Evolutionary conservation across 53 echinoderm and acorn worm genomes (phyloP), one percentile per base, ranked within the genome.

Genomic region (Henricia sp.): DNA sequence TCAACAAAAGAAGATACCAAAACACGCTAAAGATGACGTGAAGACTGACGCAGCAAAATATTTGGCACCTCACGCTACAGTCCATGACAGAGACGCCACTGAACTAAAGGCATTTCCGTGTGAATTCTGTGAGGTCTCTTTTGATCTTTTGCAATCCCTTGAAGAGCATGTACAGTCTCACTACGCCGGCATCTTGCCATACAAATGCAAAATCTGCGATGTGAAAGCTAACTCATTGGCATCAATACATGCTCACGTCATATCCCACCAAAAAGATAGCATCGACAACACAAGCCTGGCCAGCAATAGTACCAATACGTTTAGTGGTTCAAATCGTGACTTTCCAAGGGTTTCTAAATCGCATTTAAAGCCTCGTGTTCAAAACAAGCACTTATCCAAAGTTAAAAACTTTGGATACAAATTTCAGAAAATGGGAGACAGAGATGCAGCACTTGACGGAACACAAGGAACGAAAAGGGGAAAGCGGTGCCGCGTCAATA

Each of bases 401-500:
- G n/a, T n/a, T n/a, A n/a, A n/a, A n/a, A n/a, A n/a, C n/a, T n/a
- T n/a, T n/a, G n/a, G n/a, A n/a, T n/a, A n/a, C n/a, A n/a, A n/a
- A n/a, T n/a, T n/a, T n/a, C n/a, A n/a, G n/a, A 17, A 60, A 28
- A 34, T 32, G 9, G 4, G 28, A 60, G 62, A 34, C 13, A 60
- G 0, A 20, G 29, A 29, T 32, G 32, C 32, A 16, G 12, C 37
- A 14, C 6, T 37, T 10, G 57, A 29, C 4, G 26, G 42, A 62
- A 21, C 78, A 8, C n/a, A 78, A 30, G 53, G 67, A 30, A 70
- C 42, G 20, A 70, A 56, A 26, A 48, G 44, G 19, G 57, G 26
- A 9, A 69, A 71, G 54, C 77, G 63, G 63, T 57, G 85, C 11
- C 20, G 13, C 9, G 67, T 84, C 44, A 75, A 71, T 50, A 93